These are phyloP conservation scores for Tapirus indicus DNA, from an alignment of 2,797 vertebrate species.

Conservation along the genomic window DNA sequence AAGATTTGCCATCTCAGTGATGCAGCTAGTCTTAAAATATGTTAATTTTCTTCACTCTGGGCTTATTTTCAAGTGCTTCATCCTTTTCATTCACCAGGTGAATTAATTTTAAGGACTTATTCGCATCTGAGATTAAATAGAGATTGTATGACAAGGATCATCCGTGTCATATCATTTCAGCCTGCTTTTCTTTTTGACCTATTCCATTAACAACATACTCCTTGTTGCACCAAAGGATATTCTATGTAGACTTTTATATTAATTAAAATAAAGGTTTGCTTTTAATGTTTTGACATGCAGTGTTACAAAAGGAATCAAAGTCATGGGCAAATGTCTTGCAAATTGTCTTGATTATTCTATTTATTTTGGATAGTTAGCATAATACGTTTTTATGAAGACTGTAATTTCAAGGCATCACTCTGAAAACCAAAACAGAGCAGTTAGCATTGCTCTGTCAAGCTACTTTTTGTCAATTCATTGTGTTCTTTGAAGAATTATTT, in stretches of 20 bases:
- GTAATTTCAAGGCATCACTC: neutral
- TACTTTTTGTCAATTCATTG: conserved; percentile 36
- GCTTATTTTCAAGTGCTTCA: neutral
- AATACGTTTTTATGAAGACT: conserved; percentile 8
- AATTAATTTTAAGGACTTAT: conserved; percentile 44
- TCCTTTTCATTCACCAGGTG: neutral
- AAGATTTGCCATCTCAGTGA: neutral
- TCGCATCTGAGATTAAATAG: neutral
- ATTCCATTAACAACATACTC: neutral
- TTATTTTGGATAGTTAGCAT: conserved; percentile 40
- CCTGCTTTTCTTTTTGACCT: neutral
- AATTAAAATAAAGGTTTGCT: conserved; percentile 29
- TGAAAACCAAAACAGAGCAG: conserved; percentile 57
- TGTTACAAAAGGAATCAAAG: conserved; percentile 32
- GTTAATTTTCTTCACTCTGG: neutral
- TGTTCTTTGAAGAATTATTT: conserved; percentile 45
- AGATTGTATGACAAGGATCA: neutral
- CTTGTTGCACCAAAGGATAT: neutral
- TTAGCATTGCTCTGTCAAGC: conserved; percentile 24
- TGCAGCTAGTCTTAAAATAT: neutral
- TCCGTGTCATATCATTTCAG: neutral
- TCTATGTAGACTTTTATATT: neutral
- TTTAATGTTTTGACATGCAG: conserved; percentile 30
- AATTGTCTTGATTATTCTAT: neutral
- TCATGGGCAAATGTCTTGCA: neutral